Evolutionary conservation across 2,888 invertebrate genomes (phyloP), one percentile per base, ranked within the genome.

Genomic region (Malthinus seriepunctatus): DNA sequence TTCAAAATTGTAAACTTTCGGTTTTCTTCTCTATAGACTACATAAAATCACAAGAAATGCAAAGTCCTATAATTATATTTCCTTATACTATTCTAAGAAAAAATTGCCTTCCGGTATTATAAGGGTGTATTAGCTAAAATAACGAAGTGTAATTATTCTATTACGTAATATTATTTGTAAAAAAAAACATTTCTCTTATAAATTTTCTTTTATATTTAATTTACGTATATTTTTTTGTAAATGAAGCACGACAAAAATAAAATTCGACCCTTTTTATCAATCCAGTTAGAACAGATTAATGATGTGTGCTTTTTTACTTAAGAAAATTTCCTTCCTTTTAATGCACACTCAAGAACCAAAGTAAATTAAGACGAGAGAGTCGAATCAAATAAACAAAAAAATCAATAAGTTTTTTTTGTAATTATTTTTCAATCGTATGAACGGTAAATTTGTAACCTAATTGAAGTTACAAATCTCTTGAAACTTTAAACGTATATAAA

Each of bases 201-300:
- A 45, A 49, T 56, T 56, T 52, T 53, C 55, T 52, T 44, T 56
- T 51, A 49, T 14, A 53, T 42, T 44, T 46, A 38, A 49, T 50
- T 54, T 23, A 35, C 23, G 37, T 48, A 33, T n/a, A n/a, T n/a
- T 23, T 44, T 6, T 33, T 37, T 31, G 32, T 42, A 50, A 56
- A 60, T 56, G 51, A 42, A 47, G 59, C 45, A 33, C 45, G 35
- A 33, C 38, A 44, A 37, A 38, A 47, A 46, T 15, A 52, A 48
- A 57, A 53, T 53, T 23, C 53, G 38, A 39, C 46, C 47, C 46
- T 55, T 60, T 51, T 46, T 39, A 53, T 12, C 9, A 68, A 68
- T 66, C 64, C 69, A 62, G 65, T 63, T 67, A 66, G 68, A 67
- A 67, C 63, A 69, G 68, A 70, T 70, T 69, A 69, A 68, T 66